Conservation (phyloP, 2,113 vertebrate species). For the Tapirus terrestris region DNA sequence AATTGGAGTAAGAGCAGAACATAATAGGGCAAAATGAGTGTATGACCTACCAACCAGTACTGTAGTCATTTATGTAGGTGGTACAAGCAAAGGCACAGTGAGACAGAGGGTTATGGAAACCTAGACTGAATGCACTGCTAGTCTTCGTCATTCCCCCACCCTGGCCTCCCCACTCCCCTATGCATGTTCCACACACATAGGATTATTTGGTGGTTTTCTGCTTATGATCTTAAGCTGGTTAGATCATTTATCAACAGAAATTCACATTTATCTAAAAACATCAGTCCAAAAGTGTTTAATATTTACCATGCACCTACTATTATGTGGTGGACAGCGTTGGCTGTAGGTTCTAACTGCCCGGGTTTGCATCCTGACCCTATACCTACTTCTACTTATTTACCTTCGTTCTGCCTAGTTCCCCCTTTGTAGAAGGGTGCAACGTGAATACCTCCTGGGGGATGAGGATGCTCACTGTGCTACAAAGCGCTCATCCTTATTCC, state of each 20-base stretch:
- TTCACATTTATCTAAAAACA: not conserved
- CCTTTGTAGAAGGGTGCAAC: too few species aligned
- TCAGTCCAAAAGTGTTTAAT: not conserved
- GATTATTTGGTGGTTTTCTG: not conserved
- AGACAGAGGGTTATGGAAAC: not conserved
- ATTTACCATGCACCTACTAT: not conserved
- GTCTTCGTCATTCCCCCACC: not conserved
- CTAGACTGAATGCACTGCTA: not conserved
- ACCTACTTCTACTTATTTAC: not conserved
- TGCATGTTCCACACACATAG: not conserved
- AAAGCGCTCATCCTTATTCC: not conserved
- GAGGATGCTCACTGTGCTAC: not conserved
- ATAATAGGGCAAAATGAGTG: accelerated
- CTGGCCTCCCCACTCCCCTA: too few species aligned
- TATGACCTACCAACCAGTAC: too few species aligned
- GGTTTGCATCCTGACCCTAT: not conserved
- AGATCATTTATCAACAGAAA: not conserved
- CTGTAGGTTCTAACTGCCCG: not conserved
- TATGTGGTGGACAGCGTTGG: not conserved
- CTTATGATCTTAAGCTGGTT: not conserved
- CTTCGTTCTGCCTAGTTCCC: too few species aligned
- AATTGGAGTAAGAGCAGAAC: not conserved
- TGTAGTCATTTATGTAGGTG: not conserved
- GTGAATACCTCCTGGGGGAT: not conserved
- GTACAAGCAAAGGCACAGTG: not conserved